Conservation (phyloP, 2,888 invertebrate species). For the Tetranychus truncatus region DNA sequence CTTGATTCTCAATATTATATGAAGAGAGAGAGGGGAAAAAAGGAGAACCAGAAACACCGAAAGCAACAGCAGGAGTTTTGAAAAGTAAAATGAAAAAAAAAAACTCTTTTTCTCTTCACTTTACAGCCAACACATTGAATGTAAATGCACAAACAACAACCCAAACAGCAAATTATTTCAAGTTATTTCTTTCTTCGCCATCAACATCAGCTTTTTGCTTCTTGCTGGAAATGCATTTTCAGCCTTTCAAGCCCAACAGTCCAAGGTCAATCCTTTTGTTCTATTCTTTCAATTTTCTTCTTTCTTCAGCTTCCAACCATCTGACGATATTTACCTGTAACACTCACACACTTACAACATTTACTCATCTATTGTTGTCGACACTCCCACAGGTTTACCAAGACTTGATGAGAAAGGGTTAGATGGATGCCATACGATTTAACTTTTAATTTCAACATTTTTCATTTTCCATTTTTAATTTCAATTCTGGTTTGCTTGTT, state of each 20-base stretch:
- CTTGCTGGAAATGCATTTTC: background rate
- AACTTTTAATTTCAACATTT: too few species aligned
- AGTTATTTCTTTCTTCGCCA: background rate
- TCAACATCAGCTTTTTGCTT: background rate
- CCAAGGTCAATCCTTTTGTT: slow-evolving; percentile 1
- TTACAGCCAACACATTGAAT: too few species aligned
- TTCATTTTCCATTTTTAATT: too few species aligned
- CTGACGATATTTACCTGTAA: background rate
- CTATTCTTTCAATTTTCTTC: background rate
- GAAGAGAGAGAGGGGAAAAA: background rate
- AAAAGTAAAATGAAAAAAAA: too few species aligned
- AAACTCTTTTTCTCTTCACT: too few species aligned
- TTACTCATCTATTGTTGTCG: background rate
- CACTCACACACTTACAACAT: background rate
- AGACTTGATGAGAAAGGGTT: too few species aligned
- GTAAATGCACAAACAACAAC: background rate
- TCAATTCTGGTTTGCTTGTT: too few species aligned
- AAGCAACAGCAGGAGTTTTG: background rate
- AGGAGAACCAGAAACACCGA: background rate
- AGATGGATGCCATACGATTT: too few species aligned
- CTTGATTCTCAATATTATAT: too few species aligned
- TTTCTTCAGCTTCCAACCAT: background rate
- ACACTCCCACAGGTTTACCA: background rate
- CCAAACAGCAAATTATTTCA: background rate
- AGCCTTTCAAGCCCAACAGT: background rate